Conservation (phyloP, 37 sponge, comb jelly and placozoan species). For the Oscarella lobularis region DNA sequence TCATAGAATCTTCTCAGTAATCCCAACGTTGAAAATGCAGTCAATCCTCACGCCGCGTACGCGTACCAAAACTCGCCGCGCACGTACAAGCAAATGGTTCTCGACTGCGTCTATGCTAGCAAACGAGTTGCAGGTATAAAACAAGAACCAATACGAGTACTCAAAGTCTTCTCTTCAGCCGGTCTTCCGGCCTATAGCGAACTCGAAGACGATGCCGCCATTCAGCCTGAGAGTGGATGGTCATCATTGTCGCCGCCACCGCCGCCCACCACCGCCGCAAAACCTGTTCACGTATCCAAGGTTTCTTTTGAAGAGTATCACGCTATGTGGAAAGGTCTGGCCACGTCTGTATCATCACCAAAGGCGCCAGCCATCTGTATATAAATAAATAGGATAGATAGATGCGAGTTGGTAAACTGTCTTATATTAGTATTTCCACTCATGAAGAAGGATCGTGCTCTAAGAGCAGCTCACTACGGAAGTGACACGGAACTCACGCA, state of each 20-base stretch:
- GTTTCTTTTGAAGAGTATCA: conserved; percentile 68
- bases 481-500: no score
- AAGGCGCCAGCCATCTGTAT: no score
- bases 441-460: no score
- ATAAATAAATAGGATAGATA: no score
- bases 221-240: neutral
- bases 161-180: conserved; percentile 22
- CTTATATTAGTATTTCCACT: no score
- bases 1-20: conserved; percentile 31
- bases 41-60: conserved; percentile 45
- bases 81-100: conserved; percentile 72
- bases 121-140: conserved; percentile 26
- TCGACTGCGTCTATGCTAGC: conserved; percentile 79
- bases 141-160: neutral
- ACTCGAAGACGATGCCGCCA: conserved; percentile 1
- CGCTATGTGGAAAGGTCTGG: conserved; percentile 60
- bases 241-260: neutral
- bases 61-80: conserved; percentile 32
- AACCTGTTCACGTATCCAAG: conserved; percentile 5
- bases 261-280: neutral
- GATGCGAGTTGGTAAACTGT: no score
- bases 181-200: conserved; percentile 39
- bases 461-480: no score
- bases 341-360: conserved; percentile 45
- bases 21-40: conserved; percentile 41